A percentile compares a stretch with the other conserved stretches of the same genome.
Conservation (phyloP, 2,888 invertebrate species). For the Ptilodon capucinus region DNA sequence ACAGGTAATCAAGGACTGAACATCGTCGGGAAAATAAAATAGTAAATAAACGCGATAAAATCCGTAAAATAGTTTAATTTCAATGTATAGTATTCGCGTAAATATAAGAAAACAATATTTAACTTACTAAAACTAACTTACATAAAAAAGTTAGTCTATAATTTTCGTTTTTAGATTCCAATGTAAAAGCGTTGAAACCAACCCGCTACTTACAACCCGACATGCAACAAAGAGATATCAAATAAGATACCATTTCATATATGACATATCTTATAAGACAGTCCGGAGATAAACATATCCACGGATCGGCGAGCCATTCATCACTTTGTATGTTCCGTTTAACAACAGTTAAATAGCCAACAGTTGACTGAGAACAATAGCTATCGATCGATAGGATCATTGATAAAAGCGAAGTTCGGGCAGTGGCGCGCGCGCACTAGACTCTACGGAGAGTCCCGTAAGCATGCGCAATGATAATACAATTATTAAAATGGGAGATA, state of each 20-base stretch:
- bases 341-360: conserved; percentile 53
- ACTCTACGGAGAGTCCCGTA: neutral
- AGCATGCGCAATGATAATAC: neutral
- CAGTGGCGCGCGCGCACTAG: conserved; percentile 16
- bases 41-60: no score
- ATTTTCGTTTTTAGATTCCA: conserved; percentile 22
- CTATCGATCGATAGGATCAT: conserved; percentile 59
- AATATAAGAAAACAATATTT: conserved; percentile 1
- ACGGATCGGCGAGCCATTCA: conserved; percentile 46
- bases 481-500: no score
- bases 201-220: conserved; percentile 20
- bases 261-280: conserved; percentile 47
- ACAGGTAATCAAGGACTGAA: no score
- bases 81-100: no score
- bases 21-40: no score
- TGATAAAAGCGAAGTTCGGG: conserved; percentile 41
- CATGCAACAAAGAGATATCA: conserved; percentile 25
- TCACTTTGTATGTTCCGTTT: conserved; percentile 50
- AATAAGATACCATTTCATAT: conserved; percentile 32
- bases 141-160: conserved; percentile 6
- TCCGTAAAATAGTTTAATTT: no score
- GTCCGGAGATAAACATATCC: conserved; percentile 51
- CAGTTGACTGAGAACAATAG: conserved; percentile 63
- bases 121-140: neutral
- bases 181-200: conserved; percentile 28